Conservation (phyloP, 2,888 invertebrate species). For the Lordiphosa fenestrarum region DNA sequence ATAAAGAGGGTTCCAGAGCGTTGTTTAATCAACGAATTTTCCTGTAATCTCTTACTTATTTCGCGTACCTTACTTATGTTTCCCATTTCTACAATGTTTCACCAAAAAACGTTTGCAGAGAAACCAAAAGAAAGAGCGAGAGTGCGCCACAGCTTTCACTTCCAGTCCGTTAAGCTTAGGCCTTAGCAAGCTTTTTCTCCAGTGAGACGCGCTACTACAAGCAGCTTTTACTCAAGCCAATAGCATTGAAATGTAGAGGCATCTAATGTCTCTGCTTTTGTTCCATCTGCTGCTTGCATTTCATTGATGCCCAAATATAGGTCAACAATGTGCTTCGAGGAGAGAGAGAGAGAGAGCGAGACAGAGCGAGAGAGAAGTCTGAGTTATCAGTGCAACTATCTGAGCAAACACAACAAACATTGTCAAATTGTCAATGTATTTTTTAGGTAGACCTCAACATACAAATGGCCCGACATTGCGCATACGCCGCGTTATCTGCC, state of each 20-base stretch:
- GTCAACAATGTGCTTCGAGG: constrained; percentile 77
- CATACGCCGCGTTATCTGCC: constrained; percentile 60
- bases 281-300: constrained; percentile 43
- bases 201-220: constrained; percentile 38
- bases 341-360: neutral
- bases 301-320: constrained; percentile 79
- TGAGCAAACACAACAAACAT: constrained; percentile 38
- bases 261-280: neutral
- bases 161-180: constrained; percentile 49
- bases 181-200: constrained; percentile 15
- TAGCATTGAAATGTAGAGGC: constrained; percentile 27
- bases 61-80: too few relatives aligned
- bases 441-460: constrained; percentile 13
- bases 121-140: constrained; percentile 5
- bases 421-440: constrained; percentile 44
- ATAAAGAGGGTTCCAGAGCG: too few relatives aligned
- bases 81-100: too few relatives aligned
- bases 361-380: constrained; percentile 26
- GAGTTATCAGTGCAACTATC: constrained; percentile 45
- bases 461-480: constrained; percentile 55
- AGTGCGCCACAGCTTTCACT: constrained; percentile 24
- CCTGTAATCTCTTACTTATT: too few relatives aligned
- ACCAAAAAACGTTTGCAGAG: neutral
- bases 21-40: too few relatives aligned
- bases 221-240: constrained; percentile 59